phyloP scores from a whole-genome alignment of 2,888 invertebrate genomes.

The Orthonychiurus folsomi region DNA sequence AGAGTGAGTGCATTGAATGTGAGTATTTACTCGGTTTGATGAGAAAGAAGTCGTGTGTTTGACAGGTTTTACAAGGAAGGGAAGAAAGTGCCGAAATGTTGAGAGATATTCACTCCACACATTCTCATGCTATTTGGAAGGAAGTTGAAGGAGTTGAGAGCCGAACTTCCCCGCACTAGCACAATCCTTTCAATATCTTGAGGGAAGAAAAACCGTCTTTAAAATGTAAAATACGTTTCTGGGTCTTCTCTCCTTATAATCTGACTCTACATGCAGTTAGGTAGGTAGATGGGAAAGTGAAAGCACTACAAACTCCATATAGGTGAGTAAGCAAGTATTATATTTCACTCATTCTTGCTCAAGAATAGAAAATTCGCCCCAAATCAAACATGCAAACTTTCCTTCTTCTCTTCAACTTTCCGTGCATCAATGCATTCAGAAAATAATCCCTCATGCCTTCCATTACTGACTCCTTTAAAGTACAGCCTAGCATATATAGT shows the following conservation, averaged over 20 bases:
- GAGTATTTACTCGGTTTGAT: background rate
- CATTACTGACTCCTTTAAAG: too few species aligned
- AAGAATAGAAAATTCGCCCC: background rate
- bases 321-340: background rate
- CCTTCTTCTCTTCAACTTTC: too few species aligned
- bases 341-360: background rate
- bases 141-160: background rate
- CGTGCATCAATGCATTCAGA: too few species aligned
- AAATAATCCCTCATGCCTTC: too few species aligned
- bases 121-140: too few species aligned
- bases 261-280: too few species aligned
- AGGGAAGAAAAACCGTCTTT: background rate
- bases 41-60: background rate
- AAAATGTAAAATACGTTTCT: too few species aligned
- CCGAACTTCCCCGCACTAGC: background rate
- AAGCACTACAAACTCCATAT: too few species aligned
- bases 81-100: background rate
- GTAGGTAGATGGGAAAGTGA: too few species aligned
- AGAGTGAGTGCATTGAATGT: background rate
- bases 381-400: background rate
- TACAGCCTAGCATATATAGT: too few species aligned
- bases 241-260: too few species aligned
- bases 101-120: slow-evolving; percentile 1
- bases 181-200: background rate
- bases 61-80: background rate